Base-by-base conservation (phyloP, 2,797 vertebrate species). In the Garrulus glandarius region DNA sequence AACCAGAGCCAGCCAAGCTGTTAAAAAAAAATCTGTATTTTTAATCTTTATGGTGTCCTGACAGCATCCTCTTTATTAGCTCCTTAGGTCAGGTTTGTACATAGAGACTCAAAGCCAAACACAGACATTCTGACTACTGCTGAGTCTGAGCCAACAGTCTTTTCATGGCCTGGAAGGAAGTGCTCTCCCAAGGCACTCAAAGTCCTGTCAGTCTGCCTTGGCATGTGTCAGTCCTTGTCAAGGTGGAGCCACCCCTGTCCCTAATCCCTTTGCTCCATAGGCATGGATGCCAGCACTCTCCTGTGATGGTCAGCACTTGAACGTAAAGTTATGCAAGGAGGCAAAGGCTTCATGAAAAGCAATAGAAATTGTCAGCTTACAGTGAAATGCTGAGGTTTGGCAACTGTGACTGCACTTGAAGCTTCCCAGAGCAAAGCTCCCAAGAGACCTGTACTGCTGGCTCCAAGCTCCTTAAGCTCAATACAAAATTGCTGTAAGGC, bases 181-280 rank as follows among this genome's bases (percentile, higher is more conserved):
- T 46, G 30, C 12, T 50, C 10, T 61, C 43, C 52, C 36, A 65
- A 53, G 16, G 15, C 22, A 60, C 41, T 64, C 5, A 1, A 65
- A 47, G 27, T 34, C 34, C 21, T 29, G 21, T 15, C 46, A 69
- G 32, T 32, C 57, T 69, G 70, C 50, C 32, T 69, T 5, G 4
- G 26, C 19, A 32, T 6, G 7, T 37, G 10, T 43, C 24, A 36
- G 27, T 57, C 59, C n/a, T 64, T 53, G 56, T 11, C 27, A 30
- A 36, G 30, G 15, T 14, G 29, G 15, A 76, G 21, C 30, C 26
- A 61, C 9, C 5, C 10, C 21, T 8, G 2, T 11, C 8, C 10
- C 3, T 1, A 41, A 72, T 52, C 9, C 7, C 20, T 7, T 9
- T 29, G 5, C 6, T 49, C 34, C 13, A 4, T 0, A 20, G 24